phyloP scores from a whole-genome alignment of 2,888 invertebrate species.

The Hirudinaria manillensis region DNA sequence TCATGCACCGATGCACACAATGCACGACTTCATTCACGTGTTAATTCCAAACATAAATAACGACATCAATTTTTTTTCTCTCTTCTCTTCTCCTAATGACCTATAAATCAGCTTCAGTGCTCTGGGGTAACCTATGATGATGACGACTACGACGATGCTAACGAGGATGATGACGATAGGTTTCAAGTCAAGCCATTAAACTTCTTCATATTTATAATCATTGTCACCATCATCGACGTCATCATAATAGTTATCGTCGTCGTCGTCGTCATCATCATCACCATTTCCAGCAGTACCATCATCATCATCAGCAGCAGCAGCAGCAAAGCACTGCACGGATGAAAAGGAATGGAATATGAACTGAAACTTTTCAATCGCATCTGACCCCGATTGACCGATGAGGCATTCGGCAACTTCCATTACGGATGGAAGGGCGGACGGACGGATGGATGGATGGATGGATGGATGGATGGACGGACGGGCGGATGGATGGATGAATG shows the following conservation, averaged over 20 bases:
- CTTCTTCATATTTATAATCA: not conserved
- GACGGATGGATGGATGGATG: not conserved
- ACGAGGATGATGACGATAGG: no score
- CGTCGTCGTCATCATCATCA: conserved; percentile 26
- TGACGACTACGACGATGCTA: no score
- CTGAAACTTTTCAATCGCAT: no score
- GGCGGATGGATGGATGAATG: not conserved
- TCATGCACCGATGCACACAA: no score
- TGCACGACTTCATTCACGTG: no score
- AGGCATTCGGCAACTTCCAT: no score
- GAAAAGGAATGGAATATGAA: not conserved
- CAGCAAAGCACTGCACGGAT: not conserved
- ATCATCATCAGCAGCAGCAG: conserved; percentile 16
- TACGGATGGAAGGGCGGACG: not conserved
- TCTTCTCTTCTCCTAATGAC: no score
- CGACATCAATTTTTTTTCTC: no score
- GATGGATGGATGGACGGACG: not conserved
- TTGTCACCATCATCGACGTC: not conserved
- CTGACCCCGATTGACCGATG: no score
- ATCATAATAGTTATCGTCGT: not conserved
- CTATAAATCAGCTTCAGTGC: no score
- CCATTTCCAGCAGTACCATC: conserved; percentile 18
- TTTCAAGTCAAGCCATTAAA: not conserved
- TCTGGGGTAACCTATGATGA: no score
- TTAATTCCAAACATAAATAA: no score